Conservation (phyloP, 2,797 vertebrate genomes). For the Smutsia gigantea region DNA sequence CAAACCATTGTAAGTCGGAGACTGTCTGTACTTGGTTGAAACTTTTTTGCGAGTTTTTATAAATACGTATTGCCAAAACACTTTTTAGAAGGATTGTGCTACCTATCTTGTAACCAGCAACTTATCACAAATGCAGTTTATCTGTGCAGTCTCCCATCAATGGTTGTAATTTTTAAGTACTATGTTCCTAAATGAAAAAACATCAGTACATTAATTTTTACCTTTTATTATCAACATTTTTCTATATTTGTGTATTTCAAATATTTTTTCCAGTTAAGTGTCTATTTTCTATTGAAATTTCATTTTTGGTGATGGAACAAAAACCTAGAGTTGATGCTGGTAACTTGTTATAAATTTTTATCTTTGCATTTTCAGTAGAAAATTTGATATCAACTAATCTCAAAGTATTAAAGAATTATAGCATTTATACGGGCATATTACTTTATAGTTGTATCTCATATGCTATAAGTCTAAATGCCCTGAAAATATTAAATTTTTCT, state of each 20-base stretch:
- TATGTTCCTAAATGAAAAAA: neutral
- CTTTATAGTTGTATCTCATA: constrained; percentile 12
- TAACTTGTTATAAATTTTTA: constrained; percentile 35
- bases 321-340: constrained; percentile 6
- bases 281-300: constrained; percentile 5
- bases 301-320: neutral
- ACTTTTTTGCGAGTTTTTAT: neutral
- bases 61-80: neutral
- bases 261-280: neutral
- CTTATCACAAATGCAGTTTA: neutral
- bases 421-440: neutral
- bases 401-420: neutral
- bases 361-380: constrained; percentile 50
- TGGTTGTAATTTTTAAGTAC: neutral
- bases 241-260: constrained; percentile 1
- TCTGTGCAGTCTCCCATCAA: neutral
- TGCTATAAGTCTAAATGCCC: neutral
- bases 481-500: constrained; percentile 3
- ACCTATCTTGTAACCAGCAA: neutral
- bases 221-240: neutral
- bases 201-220: constrained; percentile 39
- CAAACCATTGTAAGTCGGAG: neutral
- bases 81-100: neutral
- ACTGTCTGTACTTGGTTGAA: neutral
- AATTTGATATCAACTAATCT: constrained; percentile 37